phyloP scores from a whole-genome alignment of 2,113 vertebrate species.

The Macquaria australasica region DNA sequence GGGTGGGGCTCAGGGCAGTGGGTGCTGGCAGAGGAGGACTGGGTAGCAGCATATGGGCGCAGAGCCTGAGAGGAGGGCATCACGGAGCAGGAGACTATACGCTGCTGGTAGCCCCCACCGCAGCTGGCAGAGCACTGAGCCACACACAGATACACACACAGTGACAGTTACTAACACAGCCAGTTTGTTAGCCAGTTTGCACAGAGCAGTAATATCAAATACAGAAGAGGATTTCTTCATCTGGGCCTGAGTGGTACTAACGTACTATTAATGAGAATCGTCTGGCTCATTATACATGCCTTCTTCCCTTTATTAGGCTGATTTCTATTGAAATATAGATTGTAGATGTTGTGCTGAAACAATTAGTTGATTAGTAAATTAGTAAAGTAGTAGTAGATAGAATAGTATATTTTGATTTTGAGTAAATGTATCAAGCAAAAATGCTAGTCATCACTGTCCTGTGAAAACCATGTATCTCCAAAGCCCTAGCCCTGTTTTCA shows the following conservation, averaged over 20 bases:
- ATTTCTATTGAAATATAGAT: not conserved
- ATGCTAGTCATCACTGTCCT: not conserved
- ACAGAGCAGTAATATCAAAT: not conserved
- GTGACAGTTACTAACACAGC: not conserved
- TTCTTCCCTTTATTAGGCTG: not conserved
- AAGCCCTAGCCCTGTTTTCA: not conserved
- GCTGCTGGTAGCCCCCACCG: conserved; percentile 84
- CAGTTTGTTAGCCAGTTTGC: no score
- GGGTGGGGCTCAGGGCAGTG: conserved; percentile 85
- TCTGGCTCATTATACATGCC: not conserved
- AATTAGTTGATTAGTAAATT: no score
- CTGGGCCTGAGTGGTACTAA: not conserved
- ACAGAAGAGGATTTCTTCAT: not conserved
- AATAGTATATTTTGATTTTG: no score
- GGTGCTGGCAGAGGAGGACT: conserved; percentile 55
- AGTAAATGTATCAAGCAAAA: no score
- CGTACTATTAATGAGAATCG: not conserved
- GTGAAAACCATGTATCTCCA: not conserved
- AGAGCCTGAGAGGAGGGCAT: conserved; percentile 68
- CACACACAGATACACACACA: conserved; percentile 35
- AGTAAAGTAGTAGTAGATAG: no score
- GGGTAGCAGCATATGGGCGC: conserved; percentile 55
- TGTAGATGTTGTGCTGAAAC: not conserved
- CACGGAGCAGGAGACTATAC: conserved; percentile 87
- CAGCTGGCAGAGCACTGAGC: conserved; percentile 91